phyloP scores from a whole-genome alignment of 2,113 vertebrate genomes.

The Atractosteus spatula region DNA sequence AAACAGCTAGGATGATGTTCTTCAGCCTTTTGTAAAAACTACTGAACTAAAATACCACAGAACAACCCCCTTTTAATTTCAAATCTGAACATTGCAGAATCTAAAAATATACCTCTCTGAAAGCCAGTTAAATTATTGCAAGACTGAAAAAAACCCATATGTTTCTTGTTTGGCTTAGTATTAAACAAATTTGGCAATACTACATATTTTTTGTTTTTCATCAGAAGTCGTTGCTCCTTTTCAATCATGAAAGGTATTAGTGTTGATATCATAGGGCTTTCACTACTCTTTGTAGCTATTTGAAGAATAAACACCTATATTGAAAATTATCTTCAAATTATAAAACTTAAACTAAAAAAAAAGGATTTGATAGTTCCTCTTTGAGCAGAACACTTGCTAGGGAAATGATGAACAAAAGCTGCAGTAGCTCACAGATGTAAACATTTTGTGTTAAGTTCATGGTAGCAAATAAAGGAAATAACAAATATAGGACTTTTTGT shows the following conservation, averaged over 20 bases:
- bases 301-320: not conserved
- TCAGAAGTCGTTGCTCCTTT: not conserved
- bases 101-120: conserved; percentile 5
- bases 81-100: conserved; percentile 3
- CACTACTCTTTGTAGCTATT: not conserved
- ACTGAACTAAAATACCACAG: not conserved
- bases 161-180: conserved; percentile 10
- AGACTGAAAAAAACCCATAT: conserved; percentile 12
- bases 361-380: no score
- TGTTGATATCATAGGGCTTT: no score
- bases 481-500: no score
- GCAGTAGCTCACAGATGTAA: no score
- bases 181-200: conserved; percentile 14
- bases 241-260: not conserved
- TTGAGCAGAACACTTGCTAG: no score
- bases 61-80: not conserved
- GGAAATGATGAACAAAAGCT: no score
- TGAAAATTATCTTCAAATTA: not conserved
- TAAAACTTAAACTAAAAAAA: no score
- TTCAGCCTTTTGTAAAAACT: not conserved
- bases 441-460: no score
- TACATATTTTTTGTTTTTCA: not conserved
- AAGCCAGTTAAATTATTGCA: conserved; percentile 23
- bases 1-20: not conserved
- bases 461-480: no score